A percentile compares a stretch with the other conserved stretches of the same genome.
Conservation (phyloP, 92 coral and sea anemone species). For the Porites rus region DNA sequence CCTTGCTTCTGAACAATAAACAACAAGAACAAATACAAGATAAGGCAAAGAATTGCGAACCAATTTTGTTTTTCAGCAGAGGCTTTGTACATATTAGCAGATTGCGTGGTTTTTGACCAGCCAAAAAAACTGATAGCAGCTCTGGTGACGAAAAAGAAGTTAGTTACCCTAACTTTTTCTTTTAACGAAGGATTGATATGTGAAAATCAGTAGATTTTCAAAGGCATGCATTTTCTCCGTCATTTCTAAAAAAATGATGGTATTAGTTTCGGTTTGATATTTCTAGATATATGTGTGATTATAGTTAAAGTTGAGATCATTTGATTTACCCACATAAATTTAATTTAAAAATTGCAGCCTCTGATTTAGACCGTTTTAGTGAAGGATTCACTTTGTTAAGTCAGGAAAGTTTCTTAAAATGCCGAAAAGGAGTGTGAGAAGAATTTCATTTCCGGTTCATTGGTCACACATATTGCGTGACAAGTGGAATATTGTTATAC, state of each 20-base stretch:
- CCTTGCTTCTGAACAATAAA: slow-evolving; percentile 11
- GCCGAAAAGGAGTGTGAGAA: background rate
- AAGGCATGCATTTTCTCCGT: slow-evolving; percentile 13
- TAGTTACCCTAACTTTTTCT: slow-evolving; percentile 3
- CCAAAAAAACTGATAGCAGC: slow-evolving; percentile 2
- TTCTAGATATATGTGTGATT: too few species aligned
- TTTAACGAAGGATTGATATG: background rate
- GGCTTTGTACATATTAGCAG: slow-evolving; percentile 9
- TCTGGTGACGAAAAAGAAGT: slow-evolving; percentile 14
- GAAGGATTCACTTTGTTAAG: slow-evolving; percentile 10
- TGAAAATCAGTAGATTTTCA: slow-evolving; percentile 6
- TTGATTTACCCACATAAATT: slow-evolving; percentile 13
- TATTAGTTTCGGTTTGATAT: background rate
- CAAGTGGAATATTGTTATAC: too few species aligned
- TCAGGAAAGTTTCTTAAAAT: slow-evolving; percentile 11
- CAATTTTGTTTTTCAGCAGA: background rate
- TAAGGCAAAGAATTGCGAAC: background rate
- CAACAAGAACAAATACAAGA: slow-evolving; percentile 10
- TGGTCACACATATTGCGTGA: too few species aligned
- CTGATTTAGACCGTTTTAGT: slow-evolving; percentile 10
- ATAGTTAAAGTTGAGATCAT: background rate
- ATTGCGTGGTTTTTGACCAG: slow-evolving; percentile 8
- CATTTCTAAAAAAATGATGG: slow-evolving; percentile 3
- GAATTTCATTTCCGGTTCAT: too few species aligned
- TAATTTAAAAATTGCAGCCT: background rate